phyloP scores from a whole-genome alignment of 2,113 vertebrate species.

The Piaya cayana region DNA sequence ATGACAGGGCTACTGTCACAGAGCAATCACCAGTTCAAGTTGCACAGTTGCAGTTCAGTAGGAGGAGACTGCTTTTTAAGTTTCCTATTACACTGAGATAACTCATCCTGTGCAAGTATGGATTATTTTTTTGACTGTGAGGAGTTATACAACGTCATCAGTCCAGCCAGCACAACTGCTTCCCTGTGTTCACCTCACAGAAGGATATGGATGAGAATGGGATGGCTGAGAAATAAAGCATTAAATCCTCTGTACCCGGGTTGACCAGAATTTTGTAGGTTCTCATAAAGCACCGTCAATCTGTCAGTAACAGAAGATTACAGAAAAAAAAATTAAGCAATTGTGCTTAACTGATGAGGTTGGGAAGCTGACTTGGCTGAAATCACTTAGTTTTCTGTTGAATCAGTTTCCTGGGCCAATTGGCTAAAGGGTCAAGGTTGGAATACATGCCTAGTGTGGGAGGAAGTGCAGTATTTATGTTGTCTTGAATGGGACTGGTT shows the following conservation, averaged over 20 bases:
- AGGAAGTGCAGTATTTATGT: not conserved
- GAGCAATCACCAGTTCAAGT: not conserved
- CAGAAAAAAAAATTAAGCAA: not conserved
- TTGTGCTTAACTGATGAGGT: not conserved
- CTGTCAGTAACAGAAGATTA: not conserved
- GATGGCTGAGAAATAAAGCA: not conserved
- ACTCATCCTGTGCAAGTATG: not conserved
- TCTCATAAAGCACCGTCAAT: not conserved
- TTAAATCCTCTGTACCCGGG: not conserved
- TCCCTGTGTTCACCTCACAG: not conserved
- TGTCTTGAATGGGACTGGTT: not conserved
- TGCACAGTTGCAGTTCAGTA: not conserved
- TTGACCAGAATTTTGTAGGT: not conserved
- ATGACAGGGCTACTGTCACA: not conserved
- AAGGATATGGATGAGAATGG: fast-evolving
- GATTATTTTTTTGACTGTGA: not conserved
- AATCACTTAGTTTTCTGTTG: not conserved
- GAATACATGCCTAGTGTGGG: not conserved
- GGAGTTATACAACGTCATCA: not conserved
- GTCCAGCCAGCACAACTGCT: not conserved
- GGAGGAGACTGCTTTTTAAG: not conserved
- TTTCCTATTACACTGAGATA: not conserved
- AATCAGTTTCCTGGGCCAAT: not conserved
- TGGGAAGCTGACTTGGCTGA: not conserved
- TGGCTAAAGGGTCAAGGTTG: not conserved